Evolutionary conservation across 1,140 invertebrate genomes (phyloP).

Genomic region (Euwallacea fornicatus): DNA sequence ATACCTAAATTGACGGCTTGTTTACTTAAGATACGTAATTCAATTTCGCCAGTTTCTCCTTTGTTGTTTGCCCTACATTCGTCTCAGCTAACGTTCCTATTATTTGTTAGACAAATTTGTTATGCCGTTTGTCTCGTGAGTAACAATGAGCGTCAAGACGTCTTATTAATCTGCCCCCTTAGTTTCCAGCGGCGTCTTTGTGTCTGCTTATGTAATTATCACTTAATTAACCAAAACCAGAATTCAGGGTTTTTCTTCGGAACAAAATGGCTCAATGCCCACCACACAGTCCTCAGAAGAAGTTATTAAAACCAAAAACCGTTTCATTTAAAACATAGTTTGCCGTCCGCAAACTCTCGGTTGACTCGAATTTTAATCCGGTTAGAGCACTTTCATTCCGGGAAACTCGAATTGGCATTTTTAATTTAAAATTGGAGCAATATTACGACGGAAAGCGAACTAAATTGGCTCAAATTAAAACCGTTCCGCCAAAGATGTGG

Average conservation of each 20-base stretch:
- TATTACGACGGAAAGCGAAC: slow-evolving; percentile 14
- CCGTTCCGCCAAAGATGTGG: slow-evolving; percentile 6
- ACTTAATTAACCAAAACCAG: background rate
- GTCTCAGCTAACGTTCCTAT: slow-evolving; percentile 16
- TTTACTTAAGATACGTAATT: slow-evolving; percentile 16
- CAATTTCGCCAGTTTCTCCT: slow-evolving; percentile 15
- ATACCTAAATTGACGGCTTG: slow-evolving; percentile 3
- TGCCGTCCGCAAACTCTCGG: slow-evolving; percentile 5
- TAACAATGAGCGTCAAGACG: slow-evolving; percentile 3
- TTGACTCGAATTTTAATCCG: slow-evolving; percentile 21
- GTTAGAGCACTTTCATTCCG: slow-evolving; percentile 14
- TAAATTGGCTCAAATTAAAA: slow-evolving; percentile 9
- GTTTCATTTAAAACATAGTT: slow-evolving; percentile 13
- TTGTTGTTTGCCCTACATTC: slow-evolving; percentile 23
- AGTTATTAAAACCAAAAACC: slow-evolving; percentile 9
- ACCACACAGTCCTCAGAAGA: background rate
- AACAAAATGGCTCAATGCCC: too few species aligned
- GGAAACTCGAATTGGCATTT: slow-evolving; percentile 17
- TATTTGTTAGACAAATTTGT: slow-evolving; percentile 25
- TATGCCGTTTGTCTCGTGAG: slow-evolving; percentile 14
- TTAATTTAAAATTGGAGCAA: slow-evolving; percentile 22
- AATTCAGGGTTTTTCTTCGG: too few species aligned
- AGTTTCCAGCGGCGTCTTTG: background rate
- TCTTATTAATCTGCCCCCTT: background rate
- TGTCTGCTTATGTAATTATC: background rate